Conservation (phyloP, 1,140 invertebrate genomes). For the Anadara kagoshimensis region DNA sequence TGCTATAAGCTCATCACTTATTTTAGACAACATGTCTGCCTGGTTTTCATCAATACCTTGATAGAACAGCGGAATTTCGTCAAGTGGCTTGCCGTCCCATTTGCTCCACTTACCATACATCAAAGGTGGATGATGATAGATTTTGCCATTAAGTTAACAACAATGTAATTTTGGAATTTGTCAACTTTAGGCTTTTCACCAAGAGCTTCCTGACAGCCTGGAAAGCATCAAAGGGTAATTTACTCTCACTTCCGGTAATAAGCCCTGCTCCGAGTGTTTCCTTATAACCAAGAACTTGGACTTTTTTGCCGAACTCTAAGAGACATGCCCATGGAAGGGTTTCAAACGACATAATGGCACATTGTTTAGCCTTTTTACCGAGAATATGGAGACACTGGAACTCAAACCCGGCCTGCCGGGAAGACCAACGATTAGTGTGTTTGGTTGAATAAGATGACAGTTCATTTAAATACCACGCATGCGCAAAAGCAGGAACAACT, state of each 20-base stretch:
- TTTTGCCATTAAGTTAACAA: constrained; percentile 49
- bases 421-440: constrained; percentile 49
- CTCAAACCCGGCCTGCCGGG: constrained; percentile 61
- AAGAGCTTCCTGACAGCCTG: constrained; percentile 40
- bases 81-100: constrained; percentile 47
- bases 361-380: constrained; percentile 30
- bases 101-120: constrained; percentile 53
- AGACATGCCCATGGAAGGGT: constrained; percentile 56
- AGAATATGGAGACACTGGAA: constrained; percentile 51
- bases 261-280: constrained; percentile 41
- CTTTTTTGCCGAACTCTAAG: constrained; percentile 51
- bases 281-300: constrained; percentile 50
- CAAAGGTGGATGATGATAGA: constrained; percentile 56
- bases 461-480: constrained; percentile 49
- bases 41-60: constrained; percentile 52
- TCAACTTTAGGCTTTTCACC: constrained; percentile 45
- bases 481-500: constrained; percentile 49
- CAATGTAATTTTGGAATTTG: constrained; percentile 43
- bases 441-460: constrained; percentile 43
- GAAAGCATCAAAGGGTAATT: constrained; percentile 24
- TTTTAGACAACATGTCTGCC: constrained; percentile 38
- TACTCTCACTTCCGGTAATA: constrained; percentile 37
- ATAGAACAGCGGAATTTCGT: constrained; percentile 50
- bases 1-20: constrained; percentile 50
- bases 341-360: constrained; percentile 43